phyloP scores from a whole-genome alignment of 2,797 vertebrate genomes.

The Centroberyx gerrardi region DNA sequence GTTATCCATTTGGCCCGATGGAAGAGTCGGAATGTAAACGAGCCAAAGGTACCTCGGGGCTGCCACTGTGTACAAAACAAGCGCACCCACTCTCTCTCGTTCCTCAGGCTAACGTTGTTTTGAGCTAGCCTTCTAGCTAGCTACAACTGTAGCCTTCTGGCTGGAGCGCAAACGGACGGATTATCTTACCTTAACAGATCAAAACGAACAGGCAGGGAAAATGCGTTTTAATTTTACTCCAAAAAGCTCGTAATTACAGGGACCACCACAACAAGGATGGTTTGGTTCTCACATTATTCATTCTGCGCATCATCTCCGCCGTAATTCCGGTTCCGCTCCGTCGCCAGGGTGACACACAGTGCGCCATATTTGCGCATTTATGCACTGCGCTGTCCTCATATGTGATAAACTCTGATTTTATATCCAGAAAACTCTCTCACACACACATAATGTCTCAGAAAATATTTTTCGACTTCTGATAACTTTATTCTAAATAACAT shows the following conservation, averaged over 20 bases:
- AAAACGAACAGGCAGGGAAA: slow-evolving; percentile 7
- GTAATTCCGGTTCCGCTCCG: slow-evolving; percentile 75
- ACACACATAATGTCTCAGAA: too few species aligned
- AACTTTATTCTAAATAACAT: too few species aligned
- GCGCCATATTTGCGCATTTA: slow-evolving; percentile 57
- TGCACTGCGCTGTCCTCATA: slow-evolving; percentile 2
- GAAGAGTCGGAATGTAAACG: rapidly evolving
- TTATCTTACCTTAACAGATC: slow-evolving; percentile 68
- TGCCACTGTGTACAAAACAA: neutral
- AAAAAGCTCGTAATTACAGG: neutral
- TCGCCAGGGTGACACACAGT: slow-evolving; percentile 26
- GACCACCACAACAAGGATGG: slow-evolving; percentile 18
- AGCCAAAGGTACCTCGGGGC: rapidly evolving
- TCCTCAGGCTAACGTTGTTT: neutral
- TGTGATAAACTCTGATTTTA: too few species aligned
- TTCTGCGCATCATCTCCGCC: slow-evolving; percentile 12
- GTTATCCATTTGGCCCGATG: rapidly evolving
- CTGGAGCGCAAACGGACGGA: neutral
- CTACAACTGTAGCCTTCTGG: neutral
- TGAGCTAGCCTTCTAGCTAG: slow-evolving; percentile 35
- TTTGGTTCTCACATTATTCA: slow-evolving; percentile 69
- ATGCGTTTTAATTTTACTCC: neutral
- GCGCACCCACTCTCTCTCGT: slow-evolving; percentile 22
- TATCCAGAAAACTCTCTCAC: too few species aligned
- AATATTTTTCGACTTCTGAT: too few species aligned